Conservation (phyloP, 2,888 invertebrate genomes). For the Drosophila testacea region DNA sequence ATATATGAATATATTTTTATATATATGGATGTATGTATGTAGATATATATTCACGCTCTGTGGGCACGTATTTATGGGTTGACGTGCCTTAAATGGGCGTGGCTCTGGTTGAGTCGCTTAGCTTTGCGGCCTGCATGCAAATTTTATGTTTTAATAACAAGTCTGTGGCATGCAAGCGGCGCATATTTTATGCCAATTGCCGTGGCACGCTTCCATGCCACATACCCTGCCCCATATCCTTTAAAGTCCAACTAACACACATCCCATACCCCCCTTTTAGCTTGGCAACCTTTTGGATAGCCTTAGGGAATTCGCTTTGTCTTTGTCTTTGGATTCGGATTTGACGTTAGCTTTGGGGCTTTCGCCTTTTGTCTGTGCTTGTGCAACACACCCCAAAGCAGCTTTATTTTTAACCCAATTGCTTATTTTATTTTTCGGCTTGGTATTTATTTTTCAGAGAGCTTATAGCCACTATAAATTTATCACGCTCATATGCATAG, state of each 20-base stretch:
- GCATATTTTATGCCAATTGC: slow-evolving; percentile 79
- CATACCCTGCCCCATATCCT: slow-evolving; percentile 20
- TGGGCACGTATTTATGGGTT: slow-evolving; percentile 47
- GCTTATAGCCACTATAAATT: not conserved
- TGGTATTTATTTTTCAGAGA: not conserved
- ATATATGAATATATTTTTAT: slow-evolving; percentile 9
- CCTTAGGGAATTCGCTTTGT: slow-evolving; percentile 48
- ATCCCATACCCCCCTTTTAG: not conserved
- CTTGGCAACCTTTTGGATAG: slow-evolving; percentile 11
- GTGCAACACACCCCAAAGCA: slow-evolving; percentile 12
- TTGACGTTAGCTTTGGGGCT: slow-evolving; percentile 10
- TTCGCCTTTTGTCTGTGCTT: slow-evolving; percentile 20
- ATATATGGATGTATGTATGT: not conserved
- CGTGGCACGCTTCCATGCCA: slow-evolving; percentile 46
- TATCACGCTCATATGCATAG: slow-evolving; percentile 22
- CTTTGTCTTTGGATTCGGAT: slow-evolving; percentile 27
- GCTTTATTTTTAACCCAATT: slow-evolving; percentile 56
- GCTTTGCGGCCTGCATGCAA: slow-evolving; percentile 74
- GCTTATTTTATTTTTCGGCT: slow-evolving; percentile 10
- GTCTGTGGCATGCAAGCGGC: slow-evolving; percentile 75
- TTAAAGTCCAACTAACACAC: not conserved
- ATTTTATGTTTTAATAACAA: slow-evolving; percentile 82
- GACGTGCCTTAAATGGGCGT: slow-evolving; percentile 40
- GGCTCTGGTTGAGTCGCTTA: slow-evolving; percentile 41
- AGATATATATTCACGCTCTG: slow-evolving; percentile 3